These are phyloP conservation scores for Melanotaenia maccullochi DNA, from an alignment of 2,797 vertebrate species.

Conservation along the genomic window DNA sequence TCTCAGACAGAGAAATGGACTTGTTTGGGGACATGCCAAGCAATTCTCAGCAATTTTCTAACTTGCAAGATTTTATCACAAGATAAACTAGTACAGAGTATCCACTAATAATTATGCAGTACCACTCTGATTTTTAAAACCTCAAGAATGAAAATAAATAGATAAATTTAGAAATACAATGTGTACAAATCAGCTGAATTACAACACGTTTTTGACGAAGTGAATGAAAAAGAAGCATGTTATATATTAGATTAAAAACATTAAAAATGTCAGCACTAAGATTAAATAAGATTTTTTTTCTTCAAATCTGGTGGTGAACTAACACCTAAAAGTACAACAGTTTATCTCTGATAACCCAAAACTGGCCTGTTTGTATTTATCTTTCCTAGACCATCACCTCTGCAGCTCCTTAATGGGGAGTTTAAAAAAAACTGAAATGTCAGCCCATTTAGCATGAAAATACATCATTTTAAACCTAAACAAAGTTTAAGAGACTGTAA, in stretches of 20 bases:
- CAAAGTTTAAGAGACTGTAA: neutral
- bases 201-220: slow-evolving; percentile 14
- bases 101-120: slow-evolving; percentile 6
- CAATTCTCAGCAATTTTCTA: no score
- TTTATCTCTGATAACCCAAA: neutral
- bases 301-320: neutral
- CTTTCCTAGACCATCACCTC: neutral
- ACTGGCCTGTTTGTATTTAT: neutral
- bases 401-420: neutral
- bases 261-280: neutral
- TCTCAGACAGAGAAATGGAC: neutral
- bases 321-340: neutral
- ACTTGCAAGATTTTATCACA: slow-evolving; percentile 14
- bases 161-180: slow-evolving; percentile 6
- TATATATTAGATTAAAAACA: slow-evolving; percentile 9
- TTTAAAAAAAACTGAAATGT: neutral
- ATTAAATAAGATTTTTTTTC: no score
- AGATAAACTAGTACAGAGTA: slow-evolving; percentile 19
- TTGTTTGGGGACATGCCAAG: neutral
- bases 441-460: neutral
- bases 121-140: neutral
- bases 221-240: slow-evolving; percentile 17
- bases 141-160: neutral
- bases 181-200: slow-evolving; percentile 11
- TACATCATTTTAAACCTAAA: neutral